phyloP scores from a whole-genome alignment of 2,888 invertebrate genomes.

The Zelleria hepariella region DNA sequence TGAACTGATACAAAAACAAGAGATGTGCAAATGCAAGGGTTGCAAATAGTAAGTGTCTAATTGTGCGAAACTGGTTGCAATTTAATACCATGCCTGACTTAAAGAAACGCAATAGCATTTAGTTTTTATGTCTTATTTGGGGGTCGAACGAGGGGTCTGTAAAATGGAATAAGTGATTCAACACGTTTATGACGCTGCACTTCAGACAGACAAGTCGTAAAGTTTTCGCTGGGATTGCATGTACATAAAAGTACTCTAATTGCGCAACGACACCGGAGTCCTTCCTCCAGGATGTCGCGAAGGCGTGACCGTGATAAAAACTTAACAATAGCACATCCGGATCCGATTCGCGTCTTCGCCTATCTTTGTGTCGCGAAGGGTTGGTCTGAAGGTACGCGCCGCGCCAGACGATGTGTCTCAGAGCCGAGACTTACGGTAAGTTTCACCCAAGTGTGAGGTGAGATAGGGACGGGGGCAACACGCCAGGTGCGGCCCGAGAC shows the following conservation, averaged over 20 bases:
- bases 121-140: constrained; percentile 28
- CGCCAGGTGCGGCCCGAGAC: constrained; percentile 64
- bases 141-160: neutral
- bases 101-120: constrained; percentile 12
- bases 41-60: constrained; percentile 55
- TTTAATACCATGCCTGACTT: constrained; percentile 9
- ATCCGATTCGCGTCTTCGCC: constrained; percentile 6
- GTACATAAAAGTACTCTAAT: too few species aligned
- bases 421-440: constrained; percentile 18
- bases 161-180: neutral
- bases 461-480: constrained; percentile 39
- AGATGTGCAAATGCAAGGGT: constrained; percentile 59
- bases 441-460: constrained; percentile 18
- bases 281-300: neutral
- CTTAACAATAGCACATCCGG: constrained; percentile 7
- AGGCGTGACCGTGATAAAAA: constrained; percentile 6
- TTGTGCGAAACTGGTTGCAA: constrained; percentile 54
- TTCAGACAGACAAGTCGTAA: neutral
- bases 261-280: neutral
- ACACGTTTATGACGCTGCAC: neutral
- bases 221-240: neutral
- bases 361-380: constrained; percentile 17
- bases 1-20: constrained; percentile 23
- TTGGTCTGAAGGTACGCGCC: constrained; percentile 43
- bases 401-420: constrained; percentile 19